Evolutionary conservation across 2,113 vertebrate species (phyloP).

Genomic region (Copsychus sechellarum): DNA sequence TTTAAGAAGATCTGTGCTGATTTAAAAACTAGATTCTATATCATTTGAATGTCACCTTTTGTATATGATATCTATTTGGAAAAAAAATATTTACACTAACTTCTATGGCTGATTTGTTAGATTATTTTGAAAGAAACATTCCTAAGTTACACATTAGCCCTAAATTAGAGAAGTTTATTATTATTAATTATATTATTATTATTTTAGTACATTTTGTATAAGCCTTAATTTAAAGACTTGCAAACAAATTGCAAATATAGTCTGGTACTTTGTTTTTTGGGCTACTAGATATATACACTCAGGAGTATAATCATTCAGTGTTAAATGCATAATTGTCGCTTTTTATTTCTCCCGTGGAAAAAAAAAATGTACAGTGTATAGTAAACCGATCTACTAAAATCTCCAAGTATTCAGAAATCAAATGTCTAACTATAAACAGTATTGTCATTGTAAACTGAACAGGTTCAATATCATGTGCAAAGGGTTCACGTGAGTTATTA

Average conservation of each 20-base stretch:
- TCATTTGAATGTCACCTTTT: conserved; percentile 81
- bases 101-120: conserved; percentile 82
- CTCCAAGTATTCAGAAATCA: conserved; percentile 75
- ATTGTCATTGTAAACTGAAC: conserved; percentile 78
- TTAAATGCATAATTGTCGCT: conserved; percentile 62
- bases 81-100: conserved; percentile 89
- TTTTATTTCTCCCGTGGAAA: conserved; percentile 52
- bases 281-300: conserved; percentile 70
- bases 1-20: conserved; percentile 92
- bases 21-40: conserved; percentile 92
- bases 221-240: conserved; percentile 66
- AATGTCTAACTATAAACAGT: conserved; percentile 75
- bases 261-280: conserved; percentile 45
- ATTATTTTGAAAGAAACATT: conserved; percentile 79
- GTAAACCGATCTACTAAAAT: conserved; percentile 72
- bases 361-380: conserved; percentile 73
- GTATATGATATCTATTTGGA: conserved; percentile 82
- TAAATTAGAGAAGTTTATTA: conserved; percentile 57
- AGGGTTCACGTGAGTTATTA: conserved; percentile 70
- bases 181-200: conserved; percentile 30
- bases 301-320: conserved; percentile 63
- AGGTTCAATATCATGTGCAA: conserved; percentile 77
- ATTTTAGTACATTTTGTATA: conserved; percentile 66
- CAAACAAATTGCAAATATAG: conserved; percentile 43
- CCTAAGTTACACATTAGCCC: conserved; percentile 73